Evolutionary conservation across 2,888 invertebrate species (phyloP).

Genomic region (Cataglyphis rosenhaueri): DNA sequence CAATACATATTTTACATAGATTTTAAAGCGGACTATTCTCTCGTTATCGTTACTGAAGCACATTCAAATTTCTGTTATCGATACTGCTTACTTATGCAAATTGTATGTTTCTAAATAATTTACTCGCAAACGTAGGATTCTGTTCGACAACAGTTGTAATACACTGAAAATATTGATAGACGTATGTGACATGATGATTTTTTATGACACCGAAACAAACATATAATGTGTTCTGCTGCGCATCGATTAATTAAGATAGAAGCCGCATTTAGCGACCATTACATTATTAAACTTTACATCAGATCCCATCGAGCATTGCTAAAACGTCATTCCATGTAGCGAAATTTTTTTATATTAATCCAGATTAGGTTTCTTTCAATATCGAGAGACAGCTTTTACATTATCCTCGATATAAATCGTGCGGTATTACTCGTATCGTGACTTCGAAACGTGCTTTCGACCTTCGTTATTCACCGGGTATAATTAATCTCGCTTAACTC

Average conservation of each 20-base stretch:
- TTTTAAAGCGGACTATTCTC: neutral
- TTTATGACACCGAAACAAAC: constrained; percentile 13
- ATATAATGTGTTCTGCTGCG: neutral
- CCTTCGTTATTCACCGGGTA: constrained; percentile 33
- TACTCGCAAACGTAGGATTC: constrained; percentile 34
- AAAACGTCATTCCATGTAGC: neutral
- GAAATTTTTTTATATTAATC: constrained; percentile 29
- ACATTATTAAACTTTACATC: constrained; percentile 31
- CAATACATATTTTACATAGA: neutral
- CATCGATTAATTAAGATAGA: constrained; percentile 45
- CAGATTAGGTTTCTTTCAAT: neutral
- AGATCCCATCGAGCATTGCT: neutral
- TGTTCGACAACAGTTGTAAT: constrained; percentile 19
- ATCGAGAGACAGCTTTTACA: constrained; percentile 31
- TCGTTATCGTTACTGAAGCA: constrained; percentile 5
- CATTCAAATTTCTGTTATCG: constrained; percentile 28
- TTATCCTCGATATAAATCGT: constrained; percentile 43
- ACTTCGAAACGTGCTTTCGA: constrained; percentile 44
- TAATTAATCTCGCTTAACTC: constrained; percentile 54
- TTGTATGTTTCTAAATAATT: constrained; percentile 43
- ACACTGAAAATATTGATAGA: constrained; percentile 25
- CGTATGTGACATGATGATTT: constrained; percentile 4
- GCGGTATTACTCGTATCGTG: constrained; percentile 20
- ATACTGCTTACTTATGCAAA: constrained; percentile 16
- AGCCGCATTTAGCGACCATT: constrained; percentile 8